Percentiles rank a stretch among this genome's conserved stretches.
Conservation (phyloP, 2,113 vertebrate genomes). For the Merops nubicus region DNA sequence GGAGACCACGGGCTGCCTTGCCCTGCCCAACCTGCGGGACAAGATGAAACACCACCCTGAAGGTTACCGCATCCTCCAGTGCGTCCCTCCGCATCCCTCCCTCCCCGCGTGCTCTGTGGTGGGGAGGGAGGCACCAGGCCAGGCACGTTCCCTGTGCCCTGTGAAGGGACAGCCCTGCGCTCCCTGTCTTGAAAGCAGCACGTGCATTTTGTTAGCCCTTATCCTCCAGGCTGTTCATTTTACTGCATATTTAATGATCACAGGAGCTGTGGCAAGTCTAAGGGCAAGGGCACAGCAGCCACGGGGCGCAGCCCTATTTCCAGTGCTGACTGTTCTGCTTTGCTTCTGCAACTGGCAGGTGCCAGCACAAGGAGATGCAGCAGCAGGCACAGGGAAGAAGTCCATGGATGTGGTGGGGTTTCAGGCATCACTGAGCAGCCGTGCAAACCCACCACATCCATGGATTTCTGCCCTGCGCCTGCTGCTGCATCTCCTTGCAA, state of each 20-base stretch:
- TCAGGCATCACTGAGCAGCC: not conserved
- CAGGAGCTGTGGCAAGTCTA: not conserved
- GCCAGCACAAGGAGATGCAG: not conserved
- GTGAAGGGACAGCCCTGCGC: not conserved
- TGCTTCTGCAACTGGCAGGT: not conserved
- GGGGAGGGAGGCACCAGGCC: not conserved
- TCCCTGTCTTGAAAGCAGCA: not conserved
- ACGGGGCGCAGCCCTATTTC: not conserved
- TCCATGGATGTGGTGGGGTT: not conserved
- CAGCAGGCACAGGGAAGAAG: not conserved
- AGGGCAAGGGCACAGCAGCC: not conserved
- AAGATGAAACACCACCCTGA: conserved; percentile 90
- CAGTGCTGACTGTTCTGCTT: not conserved
- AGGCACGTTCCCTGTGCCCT: not conserved
- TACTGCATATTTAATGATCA: not conserved
- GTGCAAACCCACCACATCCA: not conserved
- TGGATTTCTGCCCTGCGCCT: not conserved
- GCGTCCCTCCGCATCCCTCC: conserved; percentile 8
- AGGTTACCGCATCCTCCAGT: conserved; percentile 88
- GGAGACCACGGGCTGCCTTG: conserved; percentile 87
- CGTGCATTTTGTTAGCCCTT: not conserved
- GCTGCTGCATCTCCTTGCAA: not conserved
- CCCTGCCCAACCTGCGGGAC: conserved; percentile 83
- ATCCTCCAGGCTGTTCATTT: not conserved
- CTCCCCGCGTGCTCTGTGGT: not conserved